phyloP scores from a whole-genome alignment of 2,888 invertebrate species.

The Ctena decussata region DNA sequence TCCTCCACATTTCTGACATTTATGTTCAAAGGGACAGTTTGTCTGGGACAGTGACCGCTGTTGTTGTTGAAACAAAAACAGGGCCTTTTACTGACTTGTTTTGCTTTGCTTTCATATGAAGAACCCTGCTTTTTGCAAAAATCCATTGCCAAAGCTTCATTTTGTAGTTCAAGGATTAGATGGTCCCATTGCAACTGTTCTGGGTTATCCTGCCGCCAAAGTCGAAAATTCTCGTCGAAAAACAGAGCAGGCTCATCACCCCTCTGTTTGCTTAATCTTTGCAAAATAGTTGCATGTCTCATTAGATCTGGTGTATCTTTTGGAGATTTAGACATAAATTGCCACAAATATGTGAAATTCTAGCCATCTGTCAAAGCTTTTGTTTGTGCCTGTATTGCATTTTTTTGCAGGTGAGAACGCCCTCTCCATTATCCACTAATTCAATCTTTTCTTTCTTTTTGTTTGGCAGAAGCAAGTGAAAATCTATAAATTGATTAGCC shows the following conservation, averaged over 20 bases:
- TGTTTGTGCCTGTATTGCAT: background rate
- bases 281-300: too few relatives aligned
- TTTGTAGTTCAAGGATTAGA: background rate
- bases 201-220: background rate
- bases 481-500: background rate
- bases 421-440: background rate
- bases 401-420: background rate
- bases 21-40: background rate
- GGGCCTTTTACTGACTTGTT: background rate
- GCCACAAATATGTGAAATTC: background rate
- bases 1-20: background rate
- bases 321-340: background rate
- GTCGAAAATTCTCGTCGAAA: background rate
- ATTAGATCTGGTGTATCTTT: background rate
- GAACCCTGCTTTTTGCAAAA: background rate
- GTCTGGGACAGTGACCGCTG: background rate
- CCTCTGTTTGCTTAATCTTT: background rate
- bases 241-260: background rate
- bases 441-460: background rate
- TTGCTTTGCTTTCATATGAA: background rate
- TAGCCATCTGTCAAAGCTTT: background rate
- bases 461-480: background rate
- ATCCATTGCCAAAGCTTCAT: background rate
- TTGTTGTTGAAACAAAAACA: background rate
- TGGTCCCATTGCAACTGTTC: background rate